Base-by-base conservation (phyloP, 1,140 invertebrate species). In the Sitophilus oryzae region DNA sequence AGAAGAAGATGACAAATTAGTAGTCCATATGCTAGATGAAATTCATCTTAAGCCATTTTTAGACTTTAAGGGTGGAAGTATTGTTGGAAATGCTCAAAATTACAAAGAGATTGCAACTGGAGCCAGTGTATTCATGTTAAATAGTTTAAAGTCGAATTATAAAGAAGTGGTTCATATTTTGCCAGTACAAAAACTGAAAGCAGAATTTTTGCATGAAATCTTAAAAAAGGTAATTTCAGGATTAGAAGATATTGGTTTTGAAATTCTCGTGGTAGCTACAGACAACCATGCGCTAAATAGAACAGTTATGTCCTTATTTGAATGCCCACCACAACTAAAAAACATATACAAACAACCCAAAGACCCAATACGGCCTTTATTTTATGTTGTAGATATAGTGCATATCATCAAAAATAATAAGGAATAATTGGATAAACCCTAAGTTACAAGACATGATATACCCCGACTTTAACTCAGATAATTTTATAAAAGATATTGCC, bases 121-220 rank as follows among this genome's bases (percentile, higher is more conserved):
- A 34, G 51, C 51, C 16, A 14, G 16, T 45, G 42, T 46, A 11
- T 53, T 53, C 15, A 44, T 53, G 51, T n/a, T n/a, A n/a, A n/a
- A n/a, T n/a, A n/a, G n/a, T n/a, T n/a, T n/a, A n/a, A n/a, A n/a
- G n/a, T n/a, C 16, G 45, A 9, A 43, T 20, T 53, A 53, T 35
- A 53, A 53, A 23, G 22, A 53, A 16, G 51, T 53, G 14, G 51
- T 34, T 21, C 51, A 53, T 36, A 46, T 53, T 18, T 30, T 46
- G 15, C 41, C 51, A 11, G 51, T 53, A 18, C 23, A 46, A 46
- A 52, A 20, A 14, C 14, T 52, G 15, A 3, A 47, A 4, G 40
- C 3, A 20, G 4, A 19, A 22, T 11, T 10, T 22, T n/a, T 52
- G 5, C 14, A 21, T 52, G 10, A 52, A 14, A 15, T 9, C 44